Percentiles rank a stretch among this genome's conserved stretches.
These are phyloP conservation scores for Platerodrilus igneus DNA, from an alignment of 2,888 invertebrate species.

Conservation along the genomic window DNA sequence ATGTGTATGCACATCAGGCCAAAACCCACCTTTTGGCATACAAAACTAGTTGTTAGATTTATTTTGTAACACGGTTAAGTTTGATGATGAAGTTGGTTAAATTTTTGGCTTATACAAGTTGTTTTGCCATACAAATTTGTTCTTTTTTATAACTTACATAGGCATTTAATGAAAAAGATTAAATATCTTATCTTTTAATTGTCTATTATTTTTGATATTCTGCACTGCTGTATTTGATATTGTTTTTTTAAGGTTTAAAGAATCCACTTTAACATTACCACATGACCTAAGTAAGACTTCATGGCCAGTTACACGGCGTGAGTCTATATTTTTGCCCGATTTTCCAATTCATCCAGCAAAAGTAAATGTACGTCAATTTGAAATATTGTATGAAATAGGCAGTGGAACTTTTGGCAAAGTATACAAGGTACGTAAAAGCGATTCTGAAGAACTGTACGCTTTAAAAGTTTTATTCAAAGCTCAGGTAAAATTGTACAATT, in stretches of 20 bases:
- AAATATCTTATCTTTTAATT: no score
- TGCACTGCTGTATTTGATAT: no score
- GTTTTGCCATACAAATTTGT: no score
- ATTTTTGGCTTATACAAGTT: no score
- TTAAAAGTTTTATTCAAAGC: slow-evolving; percentile 81
- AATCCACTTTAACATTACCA: slow-evolving; percentile 57
- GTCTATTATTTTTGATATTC: no score
- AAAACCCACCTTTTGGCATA: no score
- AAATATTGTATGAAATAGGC: slow-evolving; percentile 71
- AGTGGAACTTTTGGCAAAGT: slow-evolving; percentile 89
- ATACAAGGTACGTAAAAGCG: slow-evolving; percentile 68
- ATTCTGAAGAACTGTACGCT: slow-evolving; percentile 67
- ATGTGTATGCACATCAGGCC: no score
- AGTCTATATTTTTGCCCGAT: slow-evolving; percentile 83
- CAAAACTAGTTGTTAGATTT: no score
- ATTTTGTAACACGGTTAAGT: no score
- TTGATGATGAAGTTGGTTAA: no score
- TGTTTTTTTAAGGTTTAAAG: slow-evolving; percentile 56
- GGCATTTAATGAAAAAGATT: no score
- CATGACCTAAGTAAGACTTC: slow-evolving; percentile 60
- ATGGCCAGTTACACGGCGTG: slow-evolving; percentile 79
- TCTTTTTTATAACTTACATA: no score
- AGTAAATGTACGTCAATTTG: slow-evolving; percentile 58
- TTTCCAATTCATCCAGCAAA: slow-evolving; percentile 69
- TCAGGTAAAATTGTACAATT: slow-evolving; percentile 52